Base-by-base conservation (phyloP, 2,113 vertebrate species). In the Synodontis membranacea region DNA sequence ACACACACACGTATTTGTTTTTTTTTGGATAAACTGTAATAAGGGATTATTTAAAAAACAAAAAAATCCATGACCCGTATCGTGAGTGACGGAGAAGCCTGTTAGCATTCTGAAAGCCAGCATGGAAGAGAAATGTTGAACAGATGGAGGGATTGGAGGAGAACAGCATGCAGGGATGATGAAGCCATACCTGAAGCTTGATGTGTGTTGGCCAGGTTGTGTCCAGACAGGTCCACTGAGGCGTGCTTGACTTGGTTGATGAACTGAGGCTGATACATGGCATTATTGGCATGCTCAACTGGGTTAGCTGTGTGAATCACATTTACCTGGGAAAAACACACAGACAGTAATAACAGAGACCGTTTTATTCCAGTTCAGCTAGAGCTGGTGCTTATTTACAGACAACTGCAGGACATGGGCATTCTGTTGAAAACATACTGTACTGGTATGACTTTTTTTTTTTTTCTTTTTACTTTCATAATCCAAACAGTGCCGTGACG, bases 301-400 rank as follows among this genome's bases (percentile, higher is more conserved):
- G 97, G 96, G 91, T 91, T 97, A 90, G 96, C 96, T 0, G 97
- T 97, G 93, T 99, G 98, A 93, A 99, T 98, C 52, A 99, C 97
- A 0, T 97, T 98, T 84, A 99, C 97, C 98, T 99, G 52, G 7
- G 12, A 82, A 88, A 70, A 66, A 87, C 31, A 86, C 7, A 80
- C 7, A 44, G 21, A n/a, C 23, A 60, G 1, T 46, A 60, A 60
- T 11, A 39, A 54, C 3, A 28, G 19, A 84, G 58, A 84, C 10
- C 17, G 25, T 2, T 56, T 70, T 12, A 42, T 48, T 68, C 58
- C 44, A 50, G 11, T 56, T 66, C 12, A 52, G 46, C 17, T 64
- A 44, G 25, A 76, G 37, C 50, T 46, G 2, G 48, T 31, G 15
- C 15, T 48, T 52, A 54, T 56, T 58, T 82, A 3, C 21, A 80